Base-by-base conservation (phyloP, 2,113 vertebrate genomes). In the Poeciliopsis turrubarensis region DNA sequence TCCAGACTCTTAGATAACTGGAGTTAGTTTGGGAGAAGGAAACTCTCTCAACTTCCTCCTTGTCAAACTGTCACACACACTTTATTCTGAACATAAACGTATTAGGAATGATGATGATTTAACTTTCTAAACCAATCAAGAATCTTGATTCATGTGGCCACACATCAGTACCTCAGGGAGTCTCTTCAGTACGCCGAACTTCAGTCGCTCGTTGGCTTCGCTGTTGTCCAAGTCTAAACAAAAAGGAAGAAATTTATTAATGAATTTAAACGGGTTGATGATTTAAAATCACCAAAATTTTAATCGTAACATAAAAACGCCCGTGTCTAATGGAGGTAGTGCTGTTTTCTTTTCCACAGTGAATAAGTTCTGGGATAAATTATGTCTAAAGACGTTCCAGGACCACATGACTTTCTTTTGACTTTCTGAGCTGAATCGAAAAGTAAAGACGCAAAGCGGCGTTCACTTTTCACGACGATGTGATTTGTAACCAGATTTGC, bases 101-200 rank as follows among this genome's bases (percentile, higher is more conserved):
- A 44, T 15, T 4, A 44, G 41, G 4, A 44, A 15, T 15, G 41
- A 44, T 44, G 13, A 44, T 6, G 4, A 47, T 17, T 47, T 47
- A 29, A 0, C 51, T 57, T 57, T n/a, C 51, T 57, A n/a, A 57
- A 57, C 51, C 9, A n/a, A 54, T 54, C 51, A 54, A 57, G n/a
- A 19, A 19, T 7, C 44, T 17, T 47, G 14, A 19, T 47, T 47
- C 7, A 57, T 57, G n/a, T 57, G 51, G 7, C 9, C 44, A 27
- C 72, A 65, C 31, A 57, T 12, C n/a, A 5, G 37, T 89, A 98
- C 98, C 97, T 96, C 93, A 1, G 97, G 96, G 81, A 98, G 95
- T 78, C 97, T 96, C 68, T 93, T 94, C 9, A 98, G 86, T 76
- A 99, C 94, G 88, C 97, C 95, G 87, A 97, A 95, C 89, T 97